phyloP scores from a whole-genome alignment of 2,797 vertebrate species.

The Acipenser oxyrinchus region DNA sequence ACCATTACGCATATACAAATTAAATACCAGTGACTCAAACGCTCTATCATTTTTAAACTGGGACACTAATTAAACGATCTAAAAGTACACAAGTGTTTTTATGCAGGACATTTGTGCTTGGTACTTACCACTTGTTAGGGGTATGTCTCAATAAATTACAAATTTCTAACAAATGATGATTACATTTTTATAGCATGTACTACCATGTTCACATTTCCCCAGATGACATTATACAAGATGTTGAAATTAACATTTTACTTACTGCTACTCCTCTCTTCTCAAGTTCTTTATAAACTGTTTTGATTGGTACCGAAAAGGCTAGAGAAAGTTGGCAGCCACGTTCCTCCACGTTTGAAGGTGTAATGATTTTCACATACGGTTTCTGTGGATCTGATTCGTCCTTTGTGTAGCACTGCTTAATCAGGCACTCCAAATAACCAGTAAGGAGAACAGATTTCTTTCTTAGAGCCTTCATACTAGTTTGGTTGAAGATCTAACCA shows the following conservation, averaged over 20 bases:
- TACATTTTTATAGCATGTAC: background rate
- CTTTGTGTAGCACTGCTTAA: slow-evolving; percentile 56
- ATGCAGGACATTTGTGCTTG: background rate
- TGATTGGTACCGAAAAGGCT: slow-evolving; percentile 65
- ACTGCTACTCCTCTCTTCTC: slow-evolving; percentile 81
- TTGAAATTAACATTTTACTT: slow-evolving; percentile 42
- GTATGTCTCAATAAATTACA: background rate
- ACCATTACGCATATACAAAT: background rate
- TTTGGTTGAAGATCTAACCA: slow-evolving; percentile 72
- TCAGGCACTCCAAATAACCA: slow-evolving; percentile 83
- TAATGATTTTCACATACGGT: slow-evolving; percentile 67
- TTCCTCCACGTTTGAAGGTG: slow-evolving; percentile 62
- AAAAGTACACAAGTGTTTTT: background rate
- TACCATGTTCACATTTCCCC: background rate
- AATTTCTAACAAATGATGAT: background rate
- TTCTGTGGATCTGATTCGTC: slow-evolving; percentile 44
- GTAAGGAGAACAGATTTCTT: slow-evolving; percentile 84
- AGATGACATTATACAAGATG: background rate
- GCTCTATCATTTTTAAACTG: background rate
- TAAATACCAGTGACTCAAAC: slow-evolving; percentile 31
- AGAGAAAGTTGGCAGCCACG: slow-evolving; percentile 88
- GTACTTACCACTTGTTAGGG: background rate
- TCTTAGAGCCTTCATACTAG: slow-evolving; percentile 70
- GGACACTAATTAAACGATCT: background rate
- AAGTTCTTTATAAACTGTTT: slow-evolving; percentile 65